Conservation (phyloP, 1,140 invertebrate genomes). For the Ceratina calcarata region DNA sequence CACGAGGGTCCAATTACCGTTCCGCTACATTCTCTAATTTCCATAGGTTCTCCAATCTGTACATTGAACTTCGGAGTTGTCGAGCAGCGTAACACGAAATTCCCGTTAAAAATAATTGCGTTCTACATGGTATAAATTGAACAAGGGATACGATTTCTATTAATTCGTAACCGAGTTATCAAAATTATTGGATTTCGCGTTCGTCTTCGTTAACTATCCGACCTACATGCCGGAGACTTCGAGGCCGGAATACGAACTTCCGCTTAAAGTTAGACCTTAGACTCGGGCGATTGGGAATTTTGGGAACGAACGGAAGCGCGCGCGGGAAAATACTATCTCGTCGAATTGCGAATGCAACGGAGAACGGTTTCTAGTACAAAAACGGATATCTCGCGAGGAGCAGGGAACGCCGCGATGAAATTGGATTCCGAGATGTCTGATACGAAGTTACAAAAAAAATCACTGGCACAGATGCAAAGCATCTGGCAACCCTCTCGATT, state of each 20-base stretch:
- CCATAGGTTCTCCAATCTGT: neutral
- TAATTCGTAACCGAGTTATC: neutral
- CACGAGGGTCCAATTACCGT: slow-evolving; percentile 17
- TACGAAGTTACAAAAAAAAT: neutral
- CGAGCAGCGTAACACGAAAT: neutral
- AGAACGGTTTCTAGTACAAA: neutral
- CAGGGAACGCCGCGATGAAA: neutral
- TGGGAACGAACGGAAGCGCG: neutral
- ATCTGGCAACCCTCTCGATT: too few species aligned
- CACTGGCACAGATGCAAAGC: too few species aligned
- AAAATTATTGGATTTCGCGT: neutral
- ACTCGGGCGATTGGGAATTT: neutral
- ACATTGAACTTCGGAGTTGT: neutral
- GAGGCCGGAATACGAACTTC: neutral
- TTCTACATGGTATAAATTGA: neutral
- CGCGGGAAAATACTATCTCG: neutral
- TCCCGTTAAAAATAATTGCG: neutral
- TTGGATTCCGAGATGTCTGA: neutral
- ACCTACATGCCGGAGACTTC: neutral
- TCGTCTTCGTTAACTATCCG: neutral
- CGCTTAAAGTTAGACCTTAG: neutral
- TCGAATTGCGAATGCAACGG: neutral
- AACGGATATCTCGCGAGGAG: neutral
- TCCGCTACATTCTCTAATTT: slow-evolving; percentile 20
- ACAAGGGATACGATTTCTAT: too few species aligned